Conservation (phyloP, 2,888 invertebrate genomes). For the Amaurobius ferox region DNA sequence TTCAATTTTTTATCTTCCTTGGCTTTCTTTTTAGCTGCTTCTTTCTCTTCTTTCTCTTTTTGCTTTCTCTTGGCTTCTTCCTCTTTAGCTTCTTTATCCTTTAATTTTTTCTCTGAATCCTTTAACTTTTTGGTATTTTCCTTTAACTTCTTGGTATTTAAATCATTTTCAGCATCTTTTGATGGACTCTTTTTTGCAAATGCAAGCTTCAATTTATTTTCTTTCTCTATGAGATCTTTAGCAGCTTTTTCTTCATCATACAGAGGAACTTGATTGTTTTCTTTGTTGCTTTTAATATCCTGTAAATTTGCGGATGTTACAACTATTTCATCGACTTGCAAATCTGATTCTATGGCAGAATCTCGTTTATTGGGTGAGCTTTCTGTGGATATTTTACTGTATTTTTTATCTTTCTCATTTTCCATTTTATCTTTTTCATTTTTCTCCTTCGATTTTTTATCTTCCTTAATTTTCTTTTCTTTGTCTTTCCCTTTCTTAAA, state of each 20-base stretch:
- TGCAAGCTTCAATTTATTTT: slow-evolving; percentile 63
- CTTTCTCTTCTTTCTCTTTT: slow-evolving; percentile 72
- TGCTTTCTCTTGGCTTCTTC: slow-evolving; percentile 49
- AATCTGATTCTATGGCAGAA: slow-evolving; percentile 58
- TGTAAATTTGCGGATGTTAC: slow-evolving; percentile 50
- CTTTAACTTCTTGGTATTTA: slow-evolving; percentile 24
- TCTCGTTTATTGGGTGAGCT: slow-evolving; percentile 45
- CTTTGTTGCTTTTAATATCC: slow-evolving; percentile 12
- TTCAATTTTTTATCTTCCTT: slow-evolving; percentile 70
- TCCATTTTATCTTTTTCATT: slow-evolving; percentile 62
- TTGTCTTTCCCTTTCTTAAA: slow-evolving; percentile 69
- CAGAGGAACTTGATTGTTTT: slow-evolving; percentile 15
- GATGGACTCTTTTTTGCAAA: slow-evolving; percentile 49
- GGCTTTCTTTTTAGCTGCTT: slow-evolving; percentile 56
- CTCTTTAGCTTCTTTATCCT: slow-evolving; percentile 62
- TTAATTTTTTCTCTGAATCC: slow-evolving; percentile 43
- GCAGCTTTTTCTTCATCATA: slow-evolving; percentile 68
- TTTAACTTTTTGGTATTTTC: slow-evolving; percentile 45
- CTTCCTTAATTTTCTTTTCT: slow-evolving; percentile 73
- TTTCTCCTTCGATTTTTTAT: slow-evolving; percentile 74
- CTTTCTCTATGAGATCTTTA: slow-evolving; percentile 68
- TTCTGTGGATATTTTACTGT: slow-evolving; percentile 31
- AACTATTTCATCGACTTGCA: slow-evolving; percentile 63
- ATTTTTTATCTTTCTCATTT: slow-evolving; percentile 39
- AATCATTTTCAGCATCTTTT: slow-evolving; percentile 40